These are phyloP conservation scores for Sturmia bella DNA, from an alignment of 2,888 invertebrate species.

Conservation along the genomic window DNA sequence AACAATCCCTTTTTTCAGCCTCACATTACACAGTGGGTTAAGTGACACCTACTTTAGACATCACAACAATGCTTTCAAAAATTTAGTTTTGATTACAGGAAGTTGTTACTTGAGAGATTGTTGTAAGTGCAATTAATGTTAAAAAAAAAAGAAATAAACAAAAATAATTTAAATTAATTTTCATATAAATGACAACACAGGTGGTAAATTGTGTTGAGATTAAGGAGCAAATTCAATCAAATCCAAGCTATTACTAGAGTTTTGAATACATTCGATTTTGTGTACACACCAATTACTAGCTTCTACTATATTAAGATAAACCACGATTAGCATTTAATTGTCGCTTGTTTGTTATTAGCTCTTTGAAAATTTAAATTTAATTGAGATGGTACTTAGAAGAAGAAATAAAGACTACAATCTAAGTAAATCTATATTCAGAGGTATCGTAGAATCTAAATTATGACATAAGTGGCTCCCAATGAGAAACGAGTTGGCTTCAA, in stretches of 20 bases:
- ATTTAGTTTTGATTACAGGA: constrained; percentile 54
- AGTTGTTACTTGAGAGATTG: constrained; percentile 42
- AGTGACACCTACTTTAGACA: constrained; percentile 49
- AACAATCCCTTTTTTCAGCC: constrained; percentile 61
- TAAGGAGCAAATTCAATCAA: neutral
- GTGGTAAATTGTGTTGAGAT: neutral
- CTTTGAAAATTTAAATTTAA: no score
- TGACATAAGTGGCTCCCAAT: no score
- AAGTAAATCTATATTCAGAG: no score
- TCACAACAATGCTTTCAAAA: constrained; percentile 29
- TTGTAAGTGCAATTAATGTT: constrained; percentile 39
- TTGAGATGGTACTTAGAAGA: no score
- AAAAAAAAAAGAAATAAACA: neutral
- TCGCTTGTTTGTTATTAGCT: no score
- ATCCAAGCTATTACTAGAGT: neutral
- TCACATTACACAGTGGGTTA: constrained; percentile 54
- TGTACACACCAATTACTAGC: no score
- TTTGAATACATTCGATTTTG: no score
- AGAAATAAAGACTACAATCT: no score
- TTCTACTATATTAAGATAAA: no score
- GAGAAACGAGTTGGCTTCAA: no score
- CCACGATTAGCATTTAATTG: no score
- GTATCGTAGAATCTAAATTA: no score
- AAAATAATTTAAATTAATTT: constrained; percentile 26
- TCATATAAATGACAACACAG: constrained; percentile 11